Base-by-base conservation (phyloP, 2,888 invertebrate species). In the Metellina segmentata region DNA sequence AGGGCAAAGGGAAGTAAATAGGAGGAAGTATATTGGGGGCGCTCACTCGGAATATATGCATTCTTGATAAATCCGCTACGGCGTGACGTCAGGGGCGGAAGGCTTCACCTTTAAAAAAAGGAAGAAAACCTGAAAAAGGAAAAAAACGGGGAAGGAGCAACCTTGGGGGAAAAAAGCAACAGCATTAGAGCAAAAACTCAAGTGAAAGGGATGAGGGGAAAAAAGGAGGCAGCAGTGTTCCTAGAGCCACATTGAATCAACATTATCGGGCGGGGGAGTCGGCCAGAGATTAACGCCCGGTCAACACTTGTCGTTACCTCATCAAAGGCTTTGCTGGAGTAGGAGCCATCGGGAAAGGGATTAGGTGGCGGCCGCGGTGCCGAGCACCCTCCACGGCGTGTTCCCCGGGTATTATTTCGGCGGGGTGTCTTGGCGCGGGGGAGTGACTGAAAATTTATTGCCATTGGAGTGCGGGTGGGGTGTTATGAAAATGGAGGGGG, bases 271-370 rank as follows among this genome's bases (percentile, higher is more conserved):
- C 52, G 52, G 53, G 71, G 61, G 81, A 5, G 7, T 52, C 75
- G 53, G 77, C 74, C 34, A 69, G 52, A 82, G 91, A 89, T 88
- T 88, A 91, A 74, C 72, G 88, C 74, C 85, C 79, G 85, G 91
- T 92, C 91, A 92, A 88, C 89, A 92, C 91, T 85, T 85, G 91
- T 88, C 89, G 91, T 92, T 89, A 92, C 88, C 91, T 89, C 91
- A 89, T 92, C 88, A 92, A 91, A 87, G 72, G 91, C 78, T 91
- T 88, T 91, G 71, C 77, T 79, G 85, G 81, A 75, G 81, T 7
- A 81, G 81, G 78, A 69, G 74, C 81, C 75, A 51, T 34, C 72
- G 89, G 89, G 79, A 89, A 90, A 61, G 75, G 90, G 90, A 86
- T 90, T 90, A 86, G 81, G 75, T 61, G 72, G 52, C 52, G 16